A percentile compares a stretch with the other conserved stretches of the same genome.
phyloP scores from a whole-genome alignment of 2,113 vertebrate genomes.

The Diadophis punctatus region DNA sequence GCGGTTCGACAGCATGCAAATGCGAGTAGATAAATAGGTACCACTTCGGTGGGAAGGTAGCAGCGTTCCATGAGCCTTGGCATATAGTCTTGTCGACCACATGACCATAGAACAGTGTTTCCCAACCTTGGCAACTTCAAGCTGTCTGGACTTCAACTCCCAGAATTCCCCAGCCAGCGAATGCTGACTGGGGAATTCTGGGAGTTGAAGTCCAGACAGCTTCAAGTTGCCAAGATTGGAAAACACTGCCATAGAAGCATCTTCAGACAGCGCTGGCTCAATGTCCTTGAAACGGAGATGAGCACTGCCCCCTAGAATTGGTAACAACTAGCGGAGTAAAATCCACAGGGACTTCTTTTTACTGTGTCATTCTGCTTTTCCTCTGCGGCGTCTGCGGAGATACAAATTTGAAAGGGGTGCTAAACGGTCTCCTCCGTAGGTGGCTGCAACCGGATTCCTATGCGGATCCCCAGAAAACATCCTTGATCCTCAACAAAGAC shows the following conservation, averaged over 20 bases:
- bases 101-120: no score
- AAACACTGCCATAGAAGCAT: no score
- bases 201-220: no score
- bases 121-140: no score
- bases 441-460: slow-evolving; percentile 99
- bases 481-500: slow-evolving; percentile 94
- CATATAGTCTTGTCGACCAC: not conserved
- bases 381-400: no score
- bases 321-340: not conserved
- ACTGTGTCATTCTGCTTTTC: not conserved
- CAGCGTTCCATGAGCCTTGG: not conserved
- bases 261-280: not conserved
- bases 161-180: no score
- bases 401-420: not conserved
- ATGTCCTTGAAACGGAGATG: not conserved
- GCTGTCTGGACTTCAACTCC: no score
- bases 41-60: not conserved
- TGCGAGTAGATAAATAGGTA: not conserved
- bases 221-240: no score
- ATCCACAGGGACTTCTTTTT: not conserved
- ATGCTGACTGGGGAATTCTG: no score
- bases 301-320: not conserved
- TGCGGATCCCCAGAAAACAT: slow-evolving; percentile 96
- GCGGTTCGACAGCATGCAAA: not conserved
- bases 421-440: slow-evolving; percentile 59